Conservation (phyloP, 1,140 invertebrate species). For the Magallana angulata region DNA sequence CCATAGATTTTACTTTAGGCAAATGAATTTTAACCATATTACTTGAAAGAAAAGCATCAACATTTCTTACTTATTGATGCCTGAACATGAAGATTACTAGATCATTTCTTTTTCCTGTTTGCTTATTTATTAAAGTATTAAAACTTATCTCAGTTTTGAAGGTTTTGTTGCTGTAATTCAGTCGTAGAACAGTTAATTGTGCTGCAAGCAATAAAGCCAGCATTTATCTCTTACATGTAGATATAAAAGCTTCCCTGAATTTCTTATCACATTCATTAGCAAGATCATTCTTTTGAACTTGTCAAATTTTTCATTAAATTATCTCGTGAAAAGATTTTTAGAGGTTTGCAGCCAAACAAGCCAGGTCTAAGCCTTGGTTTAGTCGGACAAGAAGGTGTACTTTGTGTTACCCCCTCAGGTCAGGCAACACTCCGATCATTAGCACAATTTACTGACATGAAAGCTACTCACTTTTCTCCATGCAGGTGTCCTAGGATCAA, state of each 20-base stretch:
- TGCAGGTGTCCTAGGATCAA: neutral
- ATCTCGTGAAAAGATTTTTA: slow-evolving; percentile 2
- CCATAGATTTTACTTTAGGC: too few species aligned
- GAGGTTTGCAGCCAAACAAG: neutral
- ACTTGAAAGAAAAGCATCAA: too few species aligned
- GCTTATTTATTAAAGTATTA: too few species aligned
- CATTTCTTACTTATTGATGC: too few species aligned
- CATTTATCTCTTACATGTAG: slow-evolving; percentile 11
- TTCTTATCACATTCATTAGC: slow-evolving; percentile 12
- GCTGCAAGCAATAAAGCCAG: neutral
- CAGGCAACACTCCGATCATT: neutral
- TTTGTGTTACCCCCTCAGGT: neutral
- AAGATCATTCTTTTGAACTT: slow-evolving; percentile 22
- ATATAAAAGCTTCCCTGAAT: neutral
- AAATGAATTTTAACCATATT: too few species aligned
- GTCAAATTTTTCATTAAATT: slow-evolving; percentile 27
- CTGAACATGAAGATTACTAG: too few species aligned
- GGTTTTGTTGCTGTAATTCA: neutral
- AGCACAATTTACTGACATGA: slow-evolving; percentile 5
- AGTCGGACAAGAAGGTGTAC: neutral
- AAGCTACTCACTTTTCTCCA: slow-evolving; percentile 9
- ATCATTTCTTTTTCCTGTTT: too few species aligned
- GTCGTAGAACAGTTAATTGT: slow-evolving; percentile 11
- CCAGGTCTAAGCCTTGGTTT: neutral
- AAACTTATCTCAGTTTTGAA: neutral